Conservation (phyloP, 2,113 vertebrate genomes). For the human region GRCh38 chr3:174771501-174772000, state of each 20-base stretch:
- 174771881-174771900: neutral
- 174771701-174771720: neutral
- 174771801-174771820: neutral
- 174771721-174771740: neutral
- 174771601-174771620: neutral
- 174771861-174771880: neutral
- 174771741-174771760: neutral
- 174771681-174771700: neutral
- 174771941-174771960: neutral
- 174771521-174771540: neutral
- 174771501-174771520: neutral
- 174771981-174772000: neutral
- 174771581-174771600: neutral
- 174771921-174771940: neutral
- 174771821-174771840: neutral
- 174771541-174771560: neutral
- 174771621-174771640: neutral
- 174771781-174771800: neutral
- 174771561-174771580: neutral
- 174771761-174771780: neutral
- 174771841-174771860: neutral
- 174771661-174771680: neutral
- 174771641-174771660: neutral
- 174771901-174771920: neutral
- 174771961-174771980: neutral